phyloP scores from a whole-genome alignment of 2,113 vertebrate genomes.

The Dissostichus mawsoni region DNA sequence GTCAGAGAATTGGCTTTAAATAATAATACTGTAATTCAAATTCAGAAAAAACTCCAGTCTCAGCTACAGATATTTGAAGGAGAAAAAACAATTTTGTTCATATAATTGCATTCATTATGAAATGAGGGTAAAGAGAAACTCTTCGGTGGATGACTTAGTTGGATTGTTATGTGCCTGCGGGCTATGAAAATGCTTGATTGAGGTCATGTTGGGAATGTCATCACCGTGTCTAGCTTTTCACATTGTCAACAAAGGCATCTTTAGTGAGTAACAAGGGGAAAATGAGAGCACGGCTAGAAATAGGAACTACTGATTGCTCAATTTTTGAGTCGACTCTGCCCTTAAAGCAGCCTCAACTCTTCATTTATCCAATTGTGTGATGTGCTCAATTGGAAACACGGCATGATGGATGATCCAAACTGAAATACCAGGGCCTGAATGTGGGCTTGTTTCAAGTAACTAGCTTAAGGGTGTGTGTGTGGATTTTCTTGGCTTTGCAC shows the following conservation, averaged over 20 bases:
- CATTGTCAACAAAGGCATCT: constrained; percentile 68
- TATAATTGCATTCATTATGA: constrained; percentile 68
- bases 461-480: constrained; percentile 37
- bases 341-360: constrained; percentile 25
- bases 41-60: constrained; percentile 23
- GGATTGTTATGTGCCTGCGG: constrained; percentile 62
- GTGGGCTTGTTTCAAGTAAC: constrained; percentile 44
- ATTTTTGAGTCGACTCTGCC: constrained; percentile 23
- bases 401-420: constrained; percentile 28
- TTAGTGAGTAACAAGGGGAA: constrained; percentile 47
- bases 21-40: constrained; percentile 35
- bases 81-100: constrained; percentile 38
- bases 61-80: constrained; percentile 19
- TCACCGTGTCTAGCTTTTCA: constrained; percentile 61
- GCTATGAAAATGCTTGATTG: constrained; percentile 75
- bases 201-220: constrained; percentile 73
- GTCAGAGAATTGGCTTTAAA: constrained; percentile 31
- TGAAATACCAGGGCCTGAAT: constrained; percentile 38
- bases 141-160: constrained; percentile 52
- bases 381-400: constrained; percentile 19
- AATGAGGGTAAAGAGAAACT: constrained; percentile 63
- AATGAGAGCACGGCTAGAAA: constrained; percentile 43
- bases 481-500: constrained; percentile 53
- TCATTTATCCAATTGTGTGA: constrained; percentile 25
- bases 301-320: constrained; percentile 55